Conservation (phyloP, 2,888 invertebrate genomes). For the Orchesellides sinensis region DNA sequence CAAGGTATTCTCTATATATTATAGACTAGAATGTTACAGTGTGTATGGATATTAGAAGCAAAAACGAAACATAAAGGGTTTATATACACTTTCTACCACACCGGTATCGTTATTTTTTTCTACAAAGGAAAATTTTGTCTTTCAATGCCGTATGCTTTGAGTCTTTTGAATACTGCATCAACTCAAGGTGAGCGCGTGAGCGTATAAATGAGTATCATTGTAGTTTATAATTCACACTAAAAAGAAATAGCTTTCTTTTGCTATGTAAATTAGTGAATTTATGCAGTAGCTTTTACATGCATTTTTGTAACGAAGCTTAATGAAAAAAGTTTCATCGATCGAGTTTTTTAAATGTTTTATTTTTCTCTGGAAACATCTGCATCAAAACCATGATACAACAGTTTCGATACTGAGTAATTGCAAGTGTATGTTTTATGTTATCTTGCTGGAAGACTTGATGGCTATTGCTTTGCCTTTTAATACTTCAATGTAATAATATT, state of each 20-base stretch:
- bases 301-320: conserved; percentile 39
- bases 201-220: conserved; percentile 49
- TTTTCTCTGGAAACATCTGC: neutral
- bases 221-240: conserved; percentile 61
- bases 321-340: conserved; percentile 64
- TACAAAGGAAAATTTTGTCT: conserved; percentile 20
- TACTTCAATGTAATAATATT: neutral
- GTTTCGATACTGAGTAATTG: neutral
- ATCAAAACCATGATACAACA: neutral
- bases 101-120: conserved; percentile 46
- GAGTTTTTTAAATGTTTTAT: neutral
- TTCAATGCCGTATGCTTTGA: neutral
- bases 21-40: conserved; percentile 5
- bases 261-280: conserved; percentile 58
- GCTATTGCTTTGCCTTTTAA: neutral
- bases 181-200: conserved; percentile 57
- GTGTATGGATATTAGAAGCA: conserved; percentile 48
- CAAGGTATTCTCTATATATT: conserved; percentile 10
- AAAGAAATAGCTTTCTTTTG: conserved; percentile 46
- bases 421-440: neutral
- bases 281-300: conserved; percentile 26
- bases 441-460: neutral
- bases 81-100: conserved; percentile 21
- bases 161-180: neutral
- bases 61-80: conserved; percentile 44